phyloP scores from a whole-genome alignment of 2,888 invertebrate species.

The Tiliacea citrago region DNA sequence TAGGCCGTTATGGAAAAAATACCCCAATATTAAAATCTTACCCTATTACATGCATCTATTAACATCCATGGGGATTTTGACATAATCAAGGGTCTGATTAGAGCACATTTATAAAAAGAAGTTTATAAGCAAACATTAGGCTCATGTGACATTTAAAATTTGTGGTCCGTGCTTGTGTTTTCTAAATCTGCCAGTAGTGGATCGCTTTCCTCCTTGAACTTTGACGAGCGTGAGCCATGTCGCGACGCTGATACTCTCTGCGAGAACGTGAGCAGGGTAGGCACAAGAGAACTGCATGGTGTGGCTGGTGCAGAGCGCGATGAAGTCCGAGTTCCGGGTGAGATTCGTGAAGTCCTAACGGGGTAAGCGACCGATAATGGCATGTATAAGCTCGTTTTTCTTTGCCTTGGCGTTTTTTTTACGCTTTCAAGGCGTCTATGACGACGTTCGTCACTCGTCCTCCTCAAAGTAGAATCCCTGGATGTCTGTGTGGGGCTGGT shows the following conservation, averaged over 20 bases:
- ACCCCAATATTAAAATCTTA: slow-evolving; percentile 56
- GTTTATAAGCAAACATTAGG: slow-evolving; percentile 33
- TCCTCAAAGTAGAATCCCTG: slow-evolving; percentile 93
- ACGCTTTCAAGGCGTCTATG: slow-evolving; percentile 82
- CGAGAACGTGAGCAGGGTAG: slow-evolving; percentile 91
- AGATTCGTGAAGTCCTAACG: slow-evolving; percentile 79
- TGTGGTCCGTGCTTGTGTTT: slow-evolving; percentile 79
- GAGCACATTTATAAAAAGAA: slow-evolving; percentile 34
- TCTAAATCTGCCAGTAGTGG: slow-evolving; percentile 90
- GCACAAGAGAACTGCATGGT: slow-evolving; percentile 93
- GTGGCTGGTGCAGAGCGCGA: slow-evolving; percentile 95
- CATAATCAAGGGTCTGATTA: slow-evolving; percentile 43
- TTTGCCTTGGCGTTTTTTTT: slow-evolving; percentile 80
- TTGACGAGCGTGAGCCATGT: slow-evolving; percentile 86
- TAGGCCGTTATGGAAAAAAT: slow-evolving; percentile 69
- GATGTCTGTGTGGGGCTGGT: slow-evolving; percentile 95
- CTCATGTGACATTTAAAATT: slow-evolving; percentile 76
- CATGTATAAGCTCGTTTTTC: slow-evolving; percentile 93
- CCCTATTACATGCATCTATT: slow-evolving; percentile 55
- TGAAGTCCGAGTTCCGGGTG: slow-evolving; percentile 91
- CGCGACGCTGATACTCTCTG: slow-evolving; percentile 89
- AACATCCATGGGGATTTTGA: slow-evolving; percentile 47
- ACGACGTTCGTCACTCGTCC: slow-evolving; percentile 90
- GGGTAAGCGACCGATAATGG: slow-evolving; percentile 89
- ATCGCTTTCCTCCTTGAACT: slow-evolving; percentile 91